phyloP scores from a whole-genome alignment of 2,113 vertebrate species.

The Perccottus glenii region DNA sequence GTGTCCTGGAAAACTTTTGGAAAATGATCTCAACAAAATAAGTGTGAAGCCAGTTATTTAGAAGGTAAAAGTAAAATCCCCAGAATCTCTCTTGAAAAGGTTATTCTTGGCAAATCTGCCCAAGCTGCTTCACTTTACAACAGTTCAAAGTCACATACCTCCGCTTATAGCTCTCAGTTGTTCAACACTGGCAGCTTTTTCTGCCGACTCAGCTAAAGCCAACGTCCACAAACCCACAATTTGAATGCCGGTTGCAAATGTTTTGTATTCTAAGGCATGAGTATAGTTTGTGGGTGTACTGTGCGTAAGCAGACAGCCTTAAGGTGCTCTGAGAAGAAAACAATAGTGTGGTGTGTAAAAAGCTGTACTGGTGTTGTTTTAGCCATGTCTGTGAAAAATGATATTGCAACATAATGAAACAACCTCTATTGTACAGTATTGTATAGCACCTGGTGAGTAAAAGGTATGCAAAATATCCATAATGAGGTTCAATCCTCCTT shows the following conservation, averaged over 20 bases:
- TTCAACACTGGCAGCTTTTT: not conserved
- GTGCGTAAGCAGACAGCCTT: not conserved
- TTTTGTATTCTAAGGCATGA: slow-evolving; percentile 1
- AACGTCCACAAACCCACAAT: not conserved
- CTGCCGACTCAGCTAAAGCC: slow-evolving; percentile 17
- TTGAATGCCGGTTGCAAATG: not conserved
- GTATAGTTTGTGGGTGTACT: slow-evolving; percentile 9
- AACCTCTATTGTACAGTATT: not conserved
- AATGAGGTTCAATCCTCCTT: too few relatives aligned
- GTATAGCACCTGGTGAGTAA: too few relatives aligned
- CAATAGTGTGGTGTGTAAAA: not conserved
- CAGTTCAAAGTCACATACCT: slow-evolving; percentile 12
- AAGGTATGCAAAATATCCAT: too few relatives aligned
- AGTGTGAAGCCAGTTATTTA: not conserved
- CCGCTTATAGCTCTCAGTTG: slow-evolving; percentile 3
- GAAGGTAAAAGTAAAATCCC: not conserved
- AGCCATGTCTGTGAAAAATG: not conserved
- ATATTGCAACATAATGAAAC: not conserved
- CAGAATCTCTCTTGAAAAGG: slow-evolving; percentile 1
- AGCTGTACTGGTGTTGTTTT: not conserved
- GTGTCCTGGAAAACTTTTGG: too few relatives aligned
- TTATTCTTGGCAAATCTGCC: slow-evolving; percentile 20
- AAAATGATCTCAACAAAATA: not conserved
- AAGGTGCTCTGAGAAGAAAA: not conserved
- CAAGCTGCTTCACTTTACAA: slow-evolving; percentile 10